These are phyloP conservation scores for Sebastes diaconus DNA, from an alignment of 2,797 vertebrate genomes.

Conservation along the genomic window DNA sequence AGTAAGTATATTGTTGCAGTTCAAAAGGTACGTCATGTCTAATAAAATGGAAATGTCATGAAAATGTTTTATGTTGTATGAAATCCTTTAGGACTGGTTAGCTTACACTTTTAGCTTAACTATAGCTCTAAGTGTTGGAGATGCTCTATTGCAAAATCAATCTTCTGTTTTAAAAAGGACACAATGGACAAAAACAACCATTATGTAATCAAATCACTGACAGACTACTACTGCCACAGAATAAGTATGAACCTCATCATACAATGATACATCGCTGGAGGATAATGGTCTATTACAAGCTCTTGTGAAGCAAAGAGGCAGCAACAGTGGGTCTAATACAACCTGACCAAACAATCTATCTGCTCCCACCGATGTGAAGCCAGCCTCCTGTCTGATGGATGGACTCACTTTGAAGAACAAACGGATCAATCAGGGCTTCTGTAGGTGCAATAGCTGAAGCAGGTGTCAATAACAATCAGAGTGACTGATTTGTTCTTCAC, in stretches of 20 bases:
- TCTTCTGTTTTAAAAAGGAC: background rate
- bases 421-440: slow-evolving; percentile 34
- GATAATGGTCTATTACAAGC: background rate
- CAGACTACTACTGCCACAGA: background rate
- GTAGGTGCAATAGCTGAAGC: background rate
- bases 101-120: background rate
- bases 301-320: background rate
- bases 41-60: background rate
- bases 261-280: background rate
- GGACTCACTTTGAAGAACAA: background rate
- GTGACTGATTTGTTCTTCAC: background rate
- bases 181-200: background rate
- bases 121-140: background rate
- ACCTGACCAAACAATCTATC: background rate
- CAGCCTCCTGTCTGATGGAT: slow-evolving; percentile 28
- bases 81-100: background rate
- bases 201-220: background rate
- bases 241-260: background rate
- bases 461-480: slow-evolving; percentile 11
- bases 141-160: background rate
- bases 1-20: too few relatives aligned
- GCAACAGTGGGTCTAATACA: background rate
- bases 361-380: background rate
- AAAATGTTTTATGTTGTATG: background rate
- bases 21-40: too few relatives aligned